Evolutionary conservation across 2,888 invertebrate genomes (phyloP).

Genomic region (Rosalia funebris): DNA sequence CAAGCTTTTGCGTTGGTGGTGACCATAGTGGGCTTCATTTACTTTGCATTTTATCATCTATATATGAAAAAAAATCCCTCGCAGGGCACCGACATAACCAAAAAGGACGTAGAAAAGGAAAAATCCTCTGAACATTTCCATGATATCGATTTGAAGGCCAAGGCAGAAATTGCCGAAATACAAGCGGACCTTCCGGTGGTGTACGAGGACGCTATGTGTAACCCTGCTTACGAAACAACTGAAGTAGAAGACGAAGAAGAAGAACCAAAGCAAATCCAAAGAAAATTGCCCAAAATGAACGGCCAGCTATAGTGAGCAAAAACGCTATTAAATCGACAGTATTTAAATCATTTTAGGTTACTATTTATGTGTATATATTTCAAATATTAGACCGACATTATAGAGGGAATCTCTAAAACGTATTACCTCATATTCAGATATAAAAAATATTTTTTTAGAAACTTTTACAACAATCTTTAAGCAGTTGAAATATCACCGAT

Average conservation of each 20-base stretch:
- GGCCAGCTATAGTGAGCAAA: background rate
- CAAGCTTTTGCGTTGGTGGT: conserved; percentile 74
- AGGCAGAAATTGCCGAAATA: conserved; percentile 37
- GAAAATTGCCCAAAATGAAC: conserved; percentile 10
- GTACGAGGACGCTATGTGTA: conserved; percentile 57
- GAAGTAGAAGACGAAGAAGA: conserved; percentile 49
- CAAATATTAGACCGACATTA: background rate
- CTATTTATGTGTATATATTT: background rate
- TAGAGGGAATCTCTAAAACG: background rate
- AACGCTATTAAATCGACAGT: background rate
- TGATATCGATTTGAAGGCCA: conserved; percentile 48
- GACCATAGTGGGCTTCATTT: conserved; percentile 73
- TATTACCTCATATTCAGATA: background rate
- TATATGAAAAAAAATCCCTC: conserved; percentile 70
- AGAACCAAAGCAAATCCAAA: conserved; percentile 10
- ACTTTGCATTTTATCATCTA: conserved; percentile 74
- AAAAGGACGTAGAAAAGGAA: conserved; percentile 65
- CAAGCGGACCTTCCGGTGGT: conserved; percentile 49
- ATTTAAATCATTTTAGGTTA: background rate
- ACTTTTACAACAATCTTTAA: too few relatives aligned
- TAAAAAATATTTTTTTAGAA: background rate
- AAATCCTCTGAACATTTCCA: conserved; percentile 41
- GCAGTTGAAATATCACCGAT: too few relatives aligned
- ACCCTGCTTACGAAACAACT: conserved; percentile 57
- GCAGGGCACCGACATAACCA: conserved; percentile 69